phyloP scores from a whole-genome alignment of 2,797 vertebrate species.

The Zenarchopterus dispar region DNA sequence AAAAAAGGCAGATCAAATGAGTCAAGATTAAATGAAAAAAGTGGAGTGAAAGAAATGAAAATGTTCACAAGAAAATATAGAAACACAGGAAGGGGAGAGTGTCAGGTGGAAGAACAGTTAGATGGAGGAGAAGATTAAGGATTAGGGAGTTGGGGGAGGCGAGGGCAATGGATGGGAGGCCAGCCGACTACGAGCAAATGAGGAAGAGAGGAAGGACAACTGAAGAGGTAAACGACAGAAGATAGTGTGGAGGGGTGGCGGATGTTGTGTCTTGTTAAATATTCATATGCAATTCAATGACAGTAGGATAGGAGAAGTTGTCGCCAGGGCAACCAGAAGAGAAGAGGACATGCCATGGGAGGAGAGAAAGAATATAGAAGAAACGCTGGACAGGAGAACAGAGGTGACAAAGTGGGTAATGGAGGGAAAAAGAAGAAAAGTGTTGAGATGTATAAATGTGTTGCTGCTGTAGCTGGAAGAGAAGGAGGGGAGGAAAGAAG shows the following conservation, averaged over 20 bases:
- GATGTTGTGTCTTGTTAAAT: conserved; percentile 55
- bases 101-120: background rate
- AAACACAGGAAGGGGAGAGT: background rate
- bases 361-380: background rate
- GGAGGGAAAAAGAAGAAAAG: background rate
- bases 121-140: background rate
- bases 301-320: conserved; percentile 34
- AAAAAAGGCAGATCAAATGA: background rate
- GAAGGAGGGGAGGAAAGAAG: conserved; percentile 1
- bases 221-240: conserved; percentile 34
- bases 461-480: background rate
- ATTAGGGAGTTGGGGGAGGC: too few species aligned
- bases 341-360: background rate
- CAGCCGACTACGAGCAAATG: conserved; percentile 1
- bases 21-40: background rate
- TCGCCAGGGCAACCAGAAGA: conserved; percentile 45
- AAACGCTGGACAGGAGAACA: background rate
- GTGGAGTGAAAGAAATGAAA: background rate
- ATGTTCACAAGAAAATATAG: background rate
- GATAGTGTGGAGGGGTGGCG: conserved; percentile 30
- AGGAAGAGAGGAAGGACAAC: conserved; percentile 8
- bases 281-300: conserved; percentile 61
- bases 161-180: background rate
- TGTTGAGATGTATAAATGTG: background rate
- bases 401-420: background rate